Base-by-base conservation (phyloP, 2,113 vertebrate genomes). In the Ciconia boyciana region DNA sequence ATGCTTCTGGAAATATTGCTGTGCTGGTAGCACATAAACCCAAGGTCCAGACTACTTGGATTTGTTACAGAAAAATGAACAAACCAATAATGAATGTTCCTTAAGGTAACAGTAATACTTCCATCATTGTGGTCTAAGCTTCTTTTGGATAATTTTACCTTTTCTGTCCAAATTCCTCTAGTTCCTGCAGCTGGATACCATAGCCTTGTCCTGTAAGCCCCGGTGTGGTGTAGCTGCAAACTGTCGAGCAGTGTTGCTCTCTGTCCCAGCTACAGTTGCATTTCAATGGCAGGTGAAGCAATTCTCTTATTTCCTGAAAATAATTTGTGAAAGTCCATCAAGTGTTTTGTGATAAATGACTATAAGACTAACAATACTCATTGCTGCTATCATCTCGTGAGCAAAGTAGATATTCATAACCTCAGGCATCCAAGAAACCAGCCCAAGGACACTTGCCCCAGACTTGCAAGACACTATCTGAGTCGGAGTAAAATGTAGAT, bases 161-260 rank as follows among this genome's bases (percentile, higher is more conserved):
- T 92, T 89, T 48, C n/a, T 72, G 32, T 34, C 20, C 26, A 36
- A 69, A 82, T 62, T 62, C 69, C 41, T 83, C 36, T 83, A 44
- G 32, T 6, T 75, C 32, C 29, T 86, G 41, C 64, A 52, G 51
- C 28, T 88, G 76, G 36, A n/a, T 64, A 31, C n/a, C 6, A 0
- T 16, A 49, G 26, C 41, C 17, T 65, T 77, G 29, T 68, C 32
- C 62, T 25, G 39, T 14, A 52, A 90, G 36, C 36, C 39, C 34
- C 2, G 3, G 10, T 8, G 24, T 25, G 44, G 13, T 60, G 28
- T 18, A 43, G 68, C n/a, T 82, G 39, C 2, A 0, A 18, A 3
- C 26, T 9, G 11, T 0, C 2, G 1, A 60, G 70, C 48, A 76
- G 66, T 1, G 2, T 5, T 54, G n/a, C 52, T 57, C 24, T 74